phyloP scores from a whole-genome alignment of 2,888 invertebrate species.

The Mythimna vitellina region DNA sequence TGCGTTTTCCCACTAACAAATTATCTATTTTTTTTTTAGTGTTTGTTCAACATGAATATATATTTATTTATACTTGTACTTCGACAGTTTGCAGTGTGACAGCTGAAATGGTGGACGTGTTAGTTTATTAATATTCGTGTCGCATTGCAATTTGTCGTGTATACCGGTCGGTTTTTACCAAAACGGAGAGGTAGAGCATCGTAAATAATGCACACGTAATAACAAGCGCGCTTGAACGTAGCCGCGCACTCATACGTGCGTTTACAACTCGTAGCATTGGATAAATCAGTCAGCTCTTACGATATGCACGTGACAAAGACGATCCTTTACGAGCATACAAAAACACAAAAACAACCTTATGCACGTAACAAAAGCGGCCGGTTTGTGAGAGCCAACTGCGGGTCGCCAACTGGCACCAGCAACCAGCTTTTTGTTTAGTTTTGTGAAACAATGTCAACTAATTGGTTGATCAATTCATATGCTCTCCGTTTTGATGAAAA shows the following conservation, averaged over 20 bases:
- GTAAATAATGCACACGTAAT: not conserved
- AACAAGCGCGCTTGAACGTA: not conserved
- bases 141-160: slow-evolving; percentile 34
- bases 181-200: not conserved
- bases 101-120: slow-evolving; percentile 4
- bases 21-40: not conserved
- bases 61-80: not conserved
- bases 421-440: not conserved
- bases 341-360: not conserved
- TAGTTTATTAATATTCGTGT: slow-evolving; percentile 11
- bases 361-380: not conserved
- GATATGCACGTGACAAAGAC: not conserved
- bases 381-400: not conserved
- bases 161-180: slow-evolving; percentile 7
- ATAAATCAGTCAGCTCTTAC: not conserved
- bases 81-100: slow-evolving; percentile 23
- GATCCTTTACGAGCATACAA: not conserved
- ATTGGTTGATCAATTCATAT: not conserved
- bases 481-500: not conserved
- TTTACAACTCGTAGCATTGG: no score
- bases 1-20: not conserved
- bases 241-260: not conserved
- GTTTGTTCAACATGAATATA: slow-evolving; percentile 32
- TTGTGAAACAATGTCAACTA: not conserved
- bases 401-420: not conserved